Evolutionary conservation across 2,797 vertebrate species (phyloP), one percentile per base, ranked within the genome.

Genomic region (Girardinus metallicus): DNA sequence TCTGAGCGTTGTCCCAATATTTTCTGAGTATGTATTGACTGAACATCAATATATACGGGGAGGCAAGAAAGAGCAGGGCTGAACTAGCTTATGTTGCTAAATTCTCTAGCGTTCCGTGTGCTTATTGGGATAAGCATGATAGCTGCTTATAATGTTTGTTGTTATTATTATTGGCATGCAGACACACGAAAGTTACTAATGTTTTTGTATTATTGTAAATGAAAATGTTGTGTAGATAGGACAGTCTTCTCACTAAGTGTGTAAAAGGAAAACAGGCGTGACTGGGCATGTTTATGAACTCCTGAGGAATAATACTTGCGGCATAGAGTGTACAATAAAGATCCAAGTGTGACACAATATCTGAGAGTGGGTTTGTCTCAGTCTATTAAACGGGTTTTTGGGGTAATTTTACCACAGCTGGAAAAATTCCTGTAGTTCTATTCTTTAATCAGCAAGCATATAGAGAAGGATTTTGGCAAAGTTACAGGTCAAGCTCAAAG

Each of bases 241-340:
- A 6, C 11, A 34, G 15, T 43, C 4, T 39, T 26, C 12, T 29
- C 39, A 64, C 36, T 74, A 62, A 3, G 41, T 13, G 21, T 60
- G 39, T 71, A n/a, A 13, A 23, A 9, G 34, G 31, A 55, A 2
- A 80, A 73, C 34, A 57, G 44, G 18, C 36, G 41, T 78, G 78
- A 79, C 55, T 36, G 7, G 75, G 75, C 76, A 74, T 47, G 72
- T 23, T 11, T 10, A 4, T 10, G 29, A 43, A 46, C 41, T 16
- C 1, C 2, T 51, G 11, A 68, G 21, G 10, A 23, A 13, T 66
- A 51, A 74, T 12, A 79, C 80, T 57, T 11, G 5, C 29, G 36
- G 89, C 81, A 86, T 88, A 51, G 47, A 7, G 49, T 23, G 79
- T 68, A 74, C 39, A 10, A 7, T 26, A n/a, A n/a, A 43, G 13